These are phyloP conservation scores for Lagria hirta DNA, from an alignment of 2,888 invertebrate species.

Conservation along the genomic window DNA sequence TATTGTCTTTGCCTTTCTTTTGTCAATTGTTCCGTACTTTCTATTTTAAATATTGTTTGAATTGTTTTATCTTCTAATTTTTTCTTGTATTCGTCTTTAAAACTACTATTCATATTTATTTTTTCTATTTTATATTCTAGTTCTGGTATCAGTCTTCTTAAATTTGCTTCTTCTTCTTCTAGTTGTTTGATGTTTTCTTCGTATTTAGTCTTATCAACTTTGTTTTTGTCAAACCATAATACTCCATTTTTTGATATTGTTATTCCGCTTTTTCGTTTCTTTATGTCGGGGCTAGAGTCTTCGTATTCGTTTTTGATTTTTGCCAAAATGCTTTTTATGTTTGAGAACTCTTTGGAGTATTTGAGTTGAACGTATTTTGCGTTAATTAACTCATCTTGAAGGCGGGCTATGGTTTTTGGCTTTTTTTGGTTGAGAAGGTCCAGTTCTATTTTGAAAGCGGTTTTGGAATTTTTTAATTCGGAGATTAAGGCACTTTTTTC, in stretches of 20 bases:
- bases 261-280: no score
- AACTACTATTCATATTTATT: constrained; percentile 3
- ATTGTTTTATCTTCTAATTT: constrained; percentile 10
- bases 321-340: constrained; percentile 6
- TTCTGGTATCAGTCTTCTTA: constrained; percentile 5
- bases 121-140: constrained; percentile 8
- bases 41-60: constrained; percentile 6
- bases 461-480: constrained; percentile 6
- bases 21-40: constrained; percentile 9
- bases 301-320: no score
- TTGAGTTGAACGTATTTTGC: constrained; percentile 3
- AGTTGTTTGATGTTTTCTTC: no score
- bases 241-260: no score
- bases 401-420: constrained; percentile 11
- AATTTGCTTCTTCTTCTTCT: not conserved
- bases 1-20: constrained; percentile 10
- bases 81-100: constrained; percentile 5
- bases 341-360: constrained; percentile 2
- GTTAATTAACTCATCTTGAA: constrained; percentile 10
- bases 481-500: constrained; percentile 12
- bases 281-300: no score
- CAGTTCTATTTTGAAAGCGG: constrained; percentile 10
- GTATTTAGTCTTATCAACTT: no score
- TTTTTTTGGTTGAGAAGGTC: constrained; percentile 7
- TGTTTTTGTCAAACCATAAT: no score